Base-by-base conservation (phyloP, 2,113 vertebrate genomes). In the Sebastes schlegelii region DNA sequence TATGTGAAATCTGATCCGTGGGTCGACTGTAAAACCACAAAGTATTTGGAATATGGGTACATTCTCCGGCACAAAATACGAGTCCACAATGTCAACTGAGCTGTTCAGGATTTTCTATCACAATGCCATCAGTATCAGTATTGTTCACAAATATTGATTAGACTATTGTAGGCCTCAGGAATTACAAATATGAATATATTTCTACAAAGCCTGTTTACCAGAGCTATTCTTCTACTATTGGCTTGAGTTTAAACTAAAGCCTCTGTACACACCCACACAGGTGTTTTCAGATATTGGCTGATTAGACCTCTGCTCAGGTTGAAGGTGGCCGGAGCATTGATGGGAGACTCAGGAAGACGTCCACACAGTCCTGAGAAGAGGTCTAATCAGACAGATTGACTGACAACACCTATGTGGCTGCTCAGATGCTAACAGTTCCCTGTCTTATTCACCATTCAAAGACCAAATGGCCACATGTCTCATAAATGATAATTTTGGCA, bases 41-140 rank as follows among this genome's bases (percentile, higher is more conserved):
- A 5, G 10, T 21, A 10, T 61, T 45, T 68, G 34, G 46, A 52
- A 21, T 9, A 54, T 17, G 6, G 13, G 13, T 2, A 51, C 51
- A 85, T 26, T 58, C 60, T 65, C 61, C 66, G 52, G 66, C 58
- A 71, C 42, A 55, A 17, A 52, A 68, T 43, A 57, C 26, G 60
- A 52, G 6, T 8, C 17, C 13, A 55, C 49, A 40, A 13, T 57
- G 17, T 57, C 17, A 34, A 26, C 48, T 48, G 42, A 46, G 6
- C 14, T 40, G 8, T 26, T 49, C 13, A 12, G 43, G 26, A n/a
- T 62, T 21, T 67, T 58, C 13, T 42, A 40, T 54, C 13, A 7
- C 4, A 57, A n/a, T 42, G 13, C 13, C 51, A 72, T n/a, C 48
- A 58, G 4, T 14, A 64, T 34, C 5, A 61, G 3, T 8, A 45